Base-by-base conservation (phyloP, 2,888 invertebrate genomes). In the Imbricaverruca yamaguchii region DNA sequence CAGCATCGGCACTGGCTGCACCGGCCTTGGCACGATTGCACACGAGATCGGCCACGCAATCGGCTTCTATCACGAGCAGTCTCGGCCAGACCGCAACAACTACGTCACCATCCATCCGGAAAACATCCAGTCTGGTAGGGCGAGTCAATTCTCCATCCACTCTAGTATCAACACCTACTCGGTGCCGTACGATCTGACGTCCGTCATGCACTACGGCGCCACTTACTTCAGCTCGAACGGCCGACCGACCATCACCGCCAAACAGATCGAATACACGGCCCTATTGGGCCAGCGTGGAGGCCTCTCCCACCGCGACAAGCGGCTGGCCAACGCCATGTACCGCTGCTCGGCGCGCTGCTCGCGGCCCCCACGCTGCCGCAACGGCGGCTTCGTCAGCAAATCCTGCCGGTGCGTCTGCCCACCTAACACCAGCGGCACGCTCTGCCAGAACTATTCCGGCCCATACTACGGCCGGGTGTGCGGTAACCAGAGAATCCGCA, bases 401-500 rank as follows among this genome's bases (percentile, higher is more conserved):
- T 10, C 10, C 8, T 67, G 65, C 65, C 10, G 10, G 65, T 67
- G 65, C 65, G 18, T 23, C 65, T 67, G 65, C 18, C 65, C 21
- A 10, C 23, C 21, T 10, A 21, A 67, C 65, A 67, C 65, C 10
- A n/a, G n/a, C 21, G 10, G 65, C 21, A 21, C n/a, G 21, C 21
- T 10, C 23, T 67, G 65, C 23, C n/a, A 67, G 23, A 1, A 10
- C n/a, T 21, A n/a, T 11, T 3, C 3, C 65, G 65, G 65, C 21
- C 11, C 65, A 12, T 67, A 67, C 65, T 67, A 67, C 65, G 15
- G 59, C 65, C 21, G 7, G 10, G 15, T 53, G 55, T 57, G 23
- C 59, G 57, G 80, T 23, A 18, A n/a, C 25, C 59, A 80, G 57
- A 53, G 53, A 53, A 80, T 81, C 57, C 80, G 67, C 53, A 56